phyloP scores from a whole-genome alignment of 2,888 invertebrate genomes.

The Amphimallon solstitiale region DNA sequence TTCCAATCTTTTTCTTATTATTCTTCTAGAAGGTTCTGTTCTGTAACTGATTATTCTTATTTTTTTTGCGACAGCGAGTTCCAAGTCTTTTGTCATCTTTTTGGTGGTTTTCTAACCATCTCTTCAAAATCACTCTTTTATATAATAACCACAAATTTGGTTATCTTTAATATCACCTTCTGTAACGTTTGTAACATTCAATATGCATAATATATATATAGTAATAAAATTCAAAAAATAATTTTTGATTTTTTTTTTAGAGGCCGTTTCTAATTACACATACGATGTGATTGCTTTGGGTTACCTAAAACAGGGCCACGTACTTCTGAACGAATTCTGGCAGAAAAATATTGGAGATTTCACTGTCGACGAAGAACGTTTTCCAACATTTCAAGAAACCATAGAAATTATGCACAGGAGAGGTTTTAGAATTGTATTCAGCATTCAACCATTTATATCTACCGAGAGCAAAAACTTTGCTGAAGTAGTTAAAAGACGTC shows the following conservation, averaged over 20 bases:
- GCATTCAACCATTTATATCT: slow-evolving; percentile 91
- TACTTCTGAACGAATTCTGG: slow-evolving; percentile 84
- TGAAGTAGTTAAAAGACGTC: slow-evolving; percentile 77
- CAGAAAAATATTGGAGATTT: slow-evolving; percentile 88
- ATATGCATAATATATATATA: too few relatives aligned
- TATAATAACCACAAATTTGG: too few relatives aligned
- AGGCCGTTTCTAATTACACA: slow-evolving; percentile 81
- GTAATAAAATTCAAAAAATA: neutral
- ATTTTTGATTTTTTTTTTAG: slow-evolving; percentile 47
- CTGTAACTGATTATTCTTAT: too few relatives aligned
- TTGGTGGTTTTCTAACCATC: too few relatives aligned
- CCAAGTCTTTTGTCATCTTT: too few relatives aligned
- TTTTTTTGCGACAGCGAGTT: too few relatives aligned
- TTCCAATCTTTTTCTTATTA: too few relatives aligned
- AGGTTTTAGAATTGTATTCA: slow-evolving; percentile 87
- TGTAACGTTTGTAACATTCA: too few relatives aligned
- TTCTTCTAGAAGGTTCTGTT: too few relatives aligned
- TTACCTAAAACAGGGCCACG: slow-evolving; percentile 82
- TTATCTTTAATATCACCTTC: too few relatives aligned
- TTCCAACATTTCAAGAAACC: slow-evolving; percentile 80
- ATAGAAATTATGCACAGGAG: slow-evolving; percentile 83
- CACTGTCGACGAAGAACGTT: slow-evolving; percentile 79
- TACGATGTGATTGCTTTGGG: slow-evolving; percentile 75
- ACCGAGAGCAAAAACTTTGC: slow-evolving; percentile 86
- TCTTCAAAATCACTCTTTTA: too few relatives aligned